phyloP scores from a whole-genome alignment of 2,113 vertebrate species.

The Danionella cerebrum region DNA sequence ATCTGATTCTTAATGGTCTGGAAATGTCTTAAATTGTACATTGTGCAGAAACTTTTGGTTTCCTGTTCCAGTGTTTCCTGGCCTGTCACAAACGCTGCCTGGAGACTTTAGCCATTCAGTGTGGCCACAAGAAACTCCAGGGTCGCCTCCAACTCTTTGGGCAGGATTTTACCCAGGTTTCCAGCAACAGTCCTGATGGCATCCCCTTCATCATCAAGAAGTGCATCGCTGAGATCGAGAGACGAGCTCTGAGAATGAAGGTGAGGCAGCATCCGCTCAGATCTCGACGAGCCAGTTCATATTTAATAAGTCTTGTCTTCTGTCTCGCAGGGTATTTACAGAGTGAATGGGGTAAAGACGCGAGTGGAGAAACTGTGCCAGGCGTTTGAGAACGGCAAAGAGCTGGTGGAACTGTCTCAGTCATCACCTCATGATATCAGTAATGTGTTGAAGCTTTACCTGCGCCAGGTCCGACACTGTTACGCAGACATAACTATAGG shows the following conservation, averaged over 20 bases:
- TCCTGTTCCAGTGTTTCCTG: slow-evolving; percentile 75
- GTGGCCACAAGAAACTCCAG: slow-evolving; percentile 91
- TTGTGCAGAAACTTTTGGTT: not conserved
- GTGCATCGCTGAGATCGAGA: slow-evolving; percentile 85
- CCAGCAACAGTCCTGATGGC: slow-evolving; percentile 61
- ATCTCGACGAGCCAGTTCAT: not conserved
- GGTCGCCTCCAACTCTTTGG: slow-evolving; percentile 91
- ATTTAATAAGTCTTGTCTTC: not conserved
- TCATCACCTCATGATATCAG: slow-evolving; percentile 90
- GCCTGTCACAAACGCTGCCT: slow-evolving; percentile 95
- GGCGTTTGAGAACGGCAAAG: slow-evolving; percentile 90
- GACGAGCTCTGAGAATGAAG: slow-evolving; percentile 83
- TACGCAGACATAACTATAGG: too few relatives aligned
- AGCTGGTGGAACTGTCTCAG: slow-evolving; percentile 90
- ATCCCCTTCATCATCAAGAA: slow-evolving; percentile 90
- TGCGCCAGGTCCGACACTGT: slow-evolving; percentile 98
- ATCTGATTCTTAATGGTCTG: too few relatives aligned
- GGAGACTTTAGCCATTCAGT: slow-evolving; percentile 92
- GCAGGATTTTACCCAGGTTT: slow-evolving; percentile 72
- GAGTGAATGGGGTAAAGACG: slow-evolving; percentile 91
- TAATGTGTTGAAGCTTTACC: slow-evolving; percentile 95
- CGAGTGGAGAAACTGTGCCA: slow-evolving; percentile 96
- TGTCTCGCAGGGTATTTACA: slow-evolving; percentile 82
- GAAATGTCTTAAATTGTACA: too few relatives aligned
- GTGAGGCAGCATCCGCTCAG: slow-evolving; percentile 47